Conservation (phyloP, 1,140 invertebrate species). For the Drosophila seguyi region DNA sequence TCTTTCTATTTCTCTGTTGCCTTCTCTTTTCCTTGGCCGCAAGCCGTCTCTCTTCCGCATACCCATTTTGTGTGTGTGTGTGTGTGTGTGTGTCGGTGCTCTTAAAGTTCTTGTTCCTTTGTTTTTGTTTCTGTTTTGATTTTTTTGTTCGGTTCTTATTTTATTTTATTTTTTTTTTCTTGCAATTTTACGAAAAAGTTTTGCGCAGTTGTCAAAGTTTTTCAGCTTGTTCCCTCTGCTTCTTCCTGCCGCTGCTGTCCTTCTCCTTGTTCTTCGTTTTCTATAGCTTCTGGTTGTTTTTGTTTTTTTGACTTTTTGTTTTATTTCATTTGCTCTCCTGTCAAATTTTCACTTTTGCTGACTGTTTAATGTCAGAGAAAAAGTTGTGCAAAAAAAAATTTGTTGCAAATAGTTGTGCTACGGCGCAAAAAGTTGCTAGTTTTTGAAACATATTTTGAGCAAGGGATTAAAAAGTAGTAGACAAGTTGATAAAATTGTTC, state of each 20-base stretch:
- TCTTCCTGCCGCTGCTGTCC: conserved; percentile 18
- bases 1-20: neutral
- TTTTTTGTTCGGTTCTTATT: conserved; percentile 36
- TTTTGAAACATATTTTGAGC: neutral
- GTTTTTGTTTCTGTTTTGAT: conserved; percentile 51
- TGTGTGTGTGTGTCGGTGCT: conserved; percentile 55
- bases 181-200: conserved; percentile 60
- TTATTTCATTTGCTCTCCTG: conserved; percentile 72
- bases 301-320: conserved; percentile 58
- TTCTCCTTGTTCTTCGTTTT: conserved; percentile 10
- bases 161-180: conserved; percentile 21
- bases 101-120: conserved; percentile 64
- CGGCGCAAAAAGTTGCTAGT: neutral
- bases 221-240: conserved; percentile 41
- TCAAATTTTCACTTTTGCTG: conserved; percentile 81
- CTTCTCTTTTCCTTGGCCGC: neutral
- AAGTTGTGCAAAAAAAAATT: neutral
- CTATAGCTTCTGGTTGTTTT: conserved; percentile 17
- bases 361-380: conserved; percentile 66
- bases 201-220: conserved; percentile 79
- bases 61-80: conserved; percentile 68
- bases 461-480: neutral
- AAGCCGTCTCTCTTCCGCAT: conserved; percentile 33
- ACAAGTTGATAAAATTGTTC: neutral
- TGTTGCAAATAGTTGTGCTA: neutral